Evolutionary conservation across 2,888 invertebrate species (phyloP), one percentile per base, ranked within the genome.

Genomic region (Cheilosia vernalis): DNA sequence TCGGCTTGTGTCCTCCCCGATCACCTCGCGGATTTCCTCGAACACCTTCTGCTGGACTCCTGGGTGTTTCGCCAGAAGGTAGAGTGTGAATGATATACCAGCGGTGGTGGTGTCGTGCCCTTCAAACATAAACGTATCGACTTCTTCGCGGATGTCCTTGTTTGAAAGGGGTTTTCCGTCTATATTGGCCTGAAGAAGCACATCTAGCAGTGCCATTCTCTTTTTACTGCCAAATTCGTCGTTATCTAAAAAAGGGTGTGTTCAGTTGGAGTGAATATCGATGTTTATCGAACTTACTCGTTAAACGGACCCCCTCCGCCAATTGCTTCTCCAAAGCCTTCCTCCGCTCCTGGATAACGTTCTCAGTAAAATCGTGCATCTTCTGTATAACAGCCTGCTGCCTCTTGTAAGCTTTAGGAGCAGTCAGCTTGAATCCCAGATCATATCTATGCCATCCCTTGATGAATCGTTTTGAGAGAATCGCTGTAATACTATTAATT

Each of bases 101-200:
- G 89, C 89, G 0, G 90, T 90, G 9, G 91, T 91, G 0, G 91
- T 91, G 44, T 91, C 91, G 27, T 90, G 93, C 0, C 93, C 93
- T 90, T 94, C 95, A 90, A 96, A 96, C 94, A 96, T 95, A 88
- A 96, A 95, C 0, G 96, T 96, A 87, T 95, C 95, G 0, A 95
- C 95, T 92, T 96, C 95, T 89, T 95, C 95, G 89, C 94, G 92
- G 13, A 96, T 93, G 74, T 94, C 94, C 21, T 93, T 91, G 64
- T 94, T 93, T 4, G 93, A 93, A 55, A 95, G 91, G 2, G 93
- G 93, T 42, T 93, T 89, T 1, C 94, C 95, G 82, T 94, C 92
- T 1, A 93, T 92, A 78, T 93, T 94, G 1, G 94, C 92, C 67
- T 95, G 92, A 13, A 96, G 89, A 9, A 96, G 90, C 33, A 95